Evolutionary conservation across 2,113 vertebrate genomes (phyloP), one percentile per base, ranked within the genome.

Genomic region (Rhinopithecus roxellana): DNA sequence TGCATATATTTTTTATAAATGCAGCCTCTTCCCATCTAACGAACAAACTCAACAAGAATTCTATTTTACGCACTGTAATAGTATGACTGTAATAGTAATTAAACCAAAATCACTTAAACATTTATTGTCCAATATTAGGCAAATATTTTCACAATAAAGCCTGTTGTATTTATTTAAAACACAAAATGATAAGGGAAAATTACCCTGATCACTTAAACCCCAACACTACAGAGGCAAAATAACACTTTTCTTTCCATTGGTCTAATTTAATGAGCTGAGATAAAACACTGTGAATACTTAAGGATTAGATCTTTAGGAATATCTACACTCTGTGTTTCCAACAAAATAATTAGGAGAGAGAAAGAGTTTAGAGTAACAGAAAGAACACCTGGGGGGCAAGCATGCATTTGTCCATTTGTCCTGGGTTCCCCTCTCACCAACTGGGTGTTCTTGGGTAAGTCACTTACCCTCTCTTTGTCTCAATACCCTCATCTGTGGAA

Each of bases 171-270:
- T 97, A 97, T 94, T 95, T 94, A 96, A 95, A 92, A 95, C 79
- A 80, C 77, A 69, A 89, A 86, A 83, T 89, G 79, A 77, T 79
- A 89, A 97, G 78, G 97, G 96, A 83, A 97, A 97, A 98, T 96
- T 95, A 92, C 94, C 81, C 90, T 30, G n/a, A 92, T 94, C 83
- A 38, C 86, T 87, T 91, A 80, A 88, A 94, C 88, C 70, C 48
- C n/a, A 92, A 74, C 38, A 90, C 86, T 48, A 43, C 45, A 52
- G 55, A 94, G 30, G 80, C 89, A 92, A 93, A 94, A 80, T 30
- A 82, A n/a, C 23, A 52, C n/a, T 27, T 17, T n/a, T 8, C 1
- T 67, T 40, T 48, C 45, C 35, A 79, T 4, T 48, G 94, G 45
- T 96, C 84, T 97, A 79, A 96, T 30, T 59, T 96, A 94, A 95